phyloP scores from a whole-genome alignment of 2,888 invertebrate species.

The Apodemia hepburni region DNA sequence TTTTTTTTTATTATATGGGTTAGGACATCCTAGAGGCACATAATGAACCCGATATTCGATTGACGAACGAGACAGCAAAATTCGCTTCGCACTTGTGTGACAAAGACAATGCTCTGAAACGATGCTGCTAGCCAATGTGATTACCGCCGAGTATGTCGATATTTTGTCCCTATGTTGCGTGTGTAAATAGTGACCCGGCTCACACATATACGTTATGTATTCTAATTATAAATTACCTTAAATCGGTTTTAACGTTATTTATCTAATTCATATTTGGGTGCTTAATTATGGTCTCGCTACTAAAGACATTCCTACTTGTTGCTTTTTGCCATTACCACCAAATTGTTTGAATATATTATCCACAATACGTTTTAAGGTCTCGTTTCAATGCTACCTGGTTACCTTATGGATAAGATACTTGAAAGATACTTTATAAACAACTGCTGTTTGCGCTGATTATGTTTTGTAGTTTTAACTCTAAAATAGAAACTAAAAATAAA shows the following conservation, averaged over 20 bases:
- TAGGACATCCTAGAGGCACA: no score
- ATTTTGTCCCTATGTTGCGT: not conserved
- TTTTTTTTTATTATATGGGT: no score
- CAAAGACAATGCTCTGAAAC: not conserved
- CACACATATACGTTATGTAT: conserved; percentile 19
- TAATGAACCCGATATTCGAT: no score
- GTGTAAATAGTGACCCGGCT: not conserved
- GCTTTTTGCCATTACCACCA: conserved; percentile 37
- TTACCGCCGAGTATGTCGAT: not conserved
- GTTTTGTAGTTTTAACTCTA: no score
- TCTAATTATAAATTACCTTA: not conserved
- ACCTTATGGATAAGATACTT: no score
- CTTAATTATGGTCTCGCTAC: conserved; percentile 47
- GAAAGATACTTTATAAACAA: no score
- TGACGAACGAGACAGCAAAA: no score
- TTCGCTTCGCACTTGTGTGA: not conserved
- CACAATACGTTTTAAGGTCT: conserved; percentile 1
- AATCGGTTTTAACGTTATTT: conserved; percentile 17
- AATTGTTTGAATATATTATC: conserved; percentile 24
- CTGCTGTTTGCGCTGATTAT: no score
- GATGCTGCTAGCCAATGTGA: not conserved
- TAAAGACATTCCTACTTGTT: conserved; percentile 65
- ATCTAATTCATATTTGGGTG: conserved; percentile 47
- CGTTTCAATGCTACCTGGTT: conserved; percentile 4
- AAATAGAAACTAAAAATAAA: no score